A percentile compares a stretch with the other conserved stretches of the same genome.
Evolutionary conservation across 2,888 invertebrate species (phyloP).

Genomic region (Drosophila limbata): DNA sequence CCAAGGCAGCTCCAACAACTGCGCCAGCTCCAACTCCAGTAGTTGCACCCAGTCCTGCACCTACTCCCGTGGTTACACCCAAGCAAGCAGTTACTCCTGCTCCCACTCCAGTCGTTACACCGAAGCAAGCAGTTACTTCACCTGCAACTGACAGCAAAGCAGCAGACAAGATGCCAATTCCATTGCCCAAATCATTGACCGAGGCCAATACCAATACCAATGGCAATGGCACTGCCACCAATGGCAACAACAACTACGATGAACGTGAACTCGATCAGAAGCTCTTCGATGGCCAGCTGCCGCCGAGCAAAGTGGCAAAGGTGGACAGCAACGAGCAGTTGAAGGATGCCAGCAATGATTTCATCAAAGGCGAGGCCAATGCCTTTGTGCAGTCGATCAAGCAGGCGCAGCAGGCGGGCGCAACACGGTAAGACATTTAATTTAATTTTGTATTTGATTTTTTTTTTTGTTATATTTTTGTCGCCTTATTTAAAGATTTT

Average conservation of each 20-base stretch:
- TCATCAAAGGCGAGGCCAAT: conserved; percentile 80
- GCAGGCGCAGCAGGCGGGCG: conserved; percentile 68
- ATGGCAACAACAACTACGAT: conserved; percentile 47
- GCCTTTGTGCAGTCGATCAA: conserved; percentile 75
- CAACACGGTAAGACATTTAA: conserved; percentile 60
- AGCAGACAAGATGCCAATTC: conserved; percentile 71
- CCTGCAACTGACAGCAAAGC: conserved; percentile 24
- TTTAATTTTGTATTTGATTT: conserved; percentile 13
- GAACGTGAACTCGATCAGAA: conserved; percentile 71
- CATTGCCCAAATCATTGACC: conserved; percentile 55
- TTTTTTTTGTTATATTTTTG: conserved; percentile 17
- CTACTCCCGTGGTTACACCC: conserved; percentile 30
- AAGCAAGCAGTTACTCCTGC: conserved; percentile 29
- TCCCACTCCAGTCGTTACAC: conserved; percentile 28
- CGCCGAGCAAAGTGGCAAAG: conserved; percentile 73
- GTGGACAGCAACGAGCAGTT: conserved; percentile 68
- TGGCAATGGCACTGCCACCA: conserved; percentile 47
- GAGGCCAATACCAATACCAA: conserved; percentile 45
- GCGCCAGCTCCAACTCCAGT: conserved; percentile 26
- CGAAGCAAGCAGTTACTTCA: conserved; percentile 32
- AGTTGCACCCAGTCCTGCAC: conserved; percentile 32
- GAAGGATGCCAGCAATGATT: conserved; percentile 83
- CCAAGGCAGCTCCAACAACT: conserved; percentile 37
- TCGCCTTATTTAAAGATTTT: conserved; percentile 40
- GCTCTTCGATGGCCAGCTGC: conserved; percentile 66